phyloP scores from a whole-genome alignment of 1,140 invertebrate genomes.

The Caerostris darwini region DNA sequence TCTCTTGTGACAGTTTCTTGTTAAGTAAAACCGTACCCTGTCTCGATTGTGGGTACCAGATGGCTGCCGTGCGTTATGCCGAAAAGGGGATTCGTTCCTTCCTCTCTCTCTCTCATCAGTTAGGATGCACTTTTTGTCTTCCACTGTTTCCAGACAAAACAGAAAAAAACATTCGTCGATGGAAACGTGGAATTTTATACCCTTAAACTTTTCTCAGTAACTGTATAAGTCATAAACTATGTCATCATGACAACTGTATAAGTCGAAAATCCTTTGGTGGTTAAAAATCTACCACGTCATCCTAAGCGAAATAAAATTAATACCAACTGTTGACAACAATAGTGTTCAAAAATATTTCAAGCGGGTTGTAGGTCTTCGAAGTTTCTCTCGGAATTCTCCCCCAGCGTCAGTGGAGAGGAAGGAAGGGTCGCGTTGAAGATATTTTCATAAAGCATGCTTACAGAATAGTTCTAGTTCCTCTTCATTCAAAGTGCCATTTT shows the following conservation, averaged over 20 bases:
- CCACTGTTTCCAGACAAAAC: not conserved
- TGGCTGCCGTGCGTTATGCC: slow-evolving; percentile 4
- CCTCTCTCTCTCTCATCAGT: not conserved
- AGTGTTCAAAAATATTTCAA: too few relatives aligned
- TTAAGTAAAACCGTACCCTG: slow-evolving; percentile 39
- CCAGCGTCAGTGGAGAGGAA: not conserved
- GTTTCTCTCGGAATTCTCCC: too few relatives aligned
- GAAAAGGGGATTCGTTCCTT: slow-evolving; percentile 38
- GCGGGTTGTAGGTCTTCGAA: too few relatives aligned
- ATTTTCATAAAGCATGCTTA: not conserved
- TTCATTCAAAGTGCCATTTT: slow-evolving; percentile 60
- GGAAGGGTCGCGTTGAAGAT: slow-evolving; percentile 18
- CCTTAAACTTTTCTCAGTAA: too few relatives aligned
- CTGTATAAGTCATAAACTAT: too few relatives aligned
- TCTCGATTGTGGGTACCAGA: slow-evolving; percentile 53
- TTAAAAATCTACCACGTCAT: too few relatives aligned
- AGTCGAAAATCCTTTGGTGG: too few relatives aligned
- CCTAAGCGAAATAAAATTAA: too few relatives aligned
- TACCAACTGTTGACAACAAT: too few relatives aligned
- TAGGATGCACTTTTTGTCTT: not conserved
- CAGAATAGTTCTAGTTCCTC: slow-evolving; percentile 67
- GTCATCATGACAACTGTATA: too few relatives aligned
- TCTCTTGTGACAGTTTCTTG: slow-evolving; percentile 48
- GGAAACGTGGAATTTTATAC: too few relatives aligned
- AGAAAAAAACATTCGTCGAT: not conserved